These are phyloP conservation scores for Eulemur coronatus DNA, from an alignment of 2,797 vertebrate genomes.

Conservation along the genomic window DNA sequence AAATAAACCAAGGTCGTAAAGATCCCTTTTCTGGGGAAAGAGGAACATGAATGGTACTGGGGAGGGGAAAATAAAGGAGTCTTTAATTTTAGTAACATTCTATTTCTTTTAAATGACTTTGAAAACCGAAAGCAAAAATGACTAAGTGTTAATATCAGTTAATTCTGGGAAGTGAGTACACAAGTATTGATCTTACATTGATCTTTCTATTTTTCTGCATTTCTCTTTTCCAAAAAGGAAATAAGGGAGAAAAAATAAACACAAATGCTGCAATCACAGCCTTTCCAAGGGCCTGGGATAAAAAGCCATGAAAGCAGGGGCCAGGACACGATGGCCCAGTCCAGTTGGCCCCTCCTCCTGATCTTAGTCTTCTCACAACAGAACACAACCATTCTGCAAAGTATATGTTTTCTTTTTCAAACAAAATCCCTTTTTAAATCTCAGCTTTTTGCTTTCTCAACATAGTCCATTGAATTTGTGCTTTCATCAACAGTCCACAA, in stretches of 20 bases:
- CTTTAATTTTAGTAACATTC: neutral
- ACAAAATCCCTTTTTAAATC: neutral
- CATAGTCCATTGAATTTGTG: neutral
- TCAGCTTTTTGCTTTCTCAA: neutral
- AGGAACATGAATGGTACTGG: neutral
- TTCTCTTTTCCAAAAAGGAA: constrained; percentile 31
- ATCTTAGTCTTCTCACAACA: neutral
- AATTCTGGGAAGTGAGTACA: neutral
- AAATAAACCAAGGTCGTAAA: neutral
- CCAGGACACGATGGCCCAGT: neutral
- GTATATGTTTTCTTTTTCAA: neutral
- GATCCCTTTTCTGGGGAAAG: neutral
- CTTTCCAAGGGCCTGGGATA: neutral
- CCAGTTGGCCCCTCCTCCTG: neutral
- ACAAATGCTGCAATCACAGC: neutral
- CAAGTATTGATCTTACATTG: neutral
- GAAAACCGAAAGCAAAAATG: constrained; percentile 22
- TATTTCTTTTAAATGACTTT: constrained; percentile 32
- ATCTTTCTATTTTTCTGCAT: neutral
- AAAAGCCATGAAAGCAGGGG: neutral
- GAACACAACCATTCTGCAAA: neutral
- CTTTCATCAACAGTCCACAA: neutral
- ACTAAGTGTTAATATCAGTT: neutral
- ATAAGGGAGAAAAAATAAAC: neutral
- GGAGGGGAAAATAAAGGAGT: neutral